These are phyloP conservation scores for Ophion slaviceki DNA, from an alignment of 2,888 invertebrate species.

Conservation along the genomic window DNA sequence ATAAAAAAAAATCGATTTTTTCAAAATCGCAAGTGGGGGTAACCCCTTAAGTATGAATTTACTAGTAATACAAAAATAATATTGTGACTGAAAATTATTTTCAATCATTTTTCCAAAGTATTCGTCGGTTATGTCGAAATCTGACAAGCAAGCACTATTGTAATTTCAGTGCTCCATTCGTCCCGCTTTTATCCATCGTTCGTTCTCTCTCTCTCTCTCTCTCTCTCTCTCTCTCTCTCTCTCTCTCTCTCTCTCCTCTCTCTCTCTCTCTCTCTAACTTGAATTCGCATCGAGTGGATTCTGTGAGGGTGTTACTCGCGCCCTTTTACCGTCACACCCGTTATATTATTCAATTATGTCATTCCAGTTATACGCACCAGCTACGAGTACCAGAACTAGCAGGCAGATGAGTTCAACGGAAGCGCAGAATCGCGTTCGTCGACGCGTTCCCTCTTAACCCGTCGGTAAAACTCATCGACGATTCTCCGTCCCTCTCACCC, in stretches of 20 bases:
- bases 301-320: slow-evolving; percentile 71
- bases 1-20: no score
- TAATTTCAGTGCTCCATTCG: no score
- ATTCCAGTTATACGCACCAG: slow-evolving; percentile 80
- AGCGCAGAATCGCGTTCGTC: slow-evolving; percentile 43
- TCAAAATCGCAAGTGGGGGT: no score
- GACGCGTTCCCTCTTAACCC: slow-evolving; percentile 44
- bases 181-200: no score
- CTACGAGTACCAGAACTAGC: slow-evolving; percentile 50
- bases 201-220: no score
- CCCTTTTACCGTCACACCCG: slow-evolving; percentile 66
- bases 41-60: no score
- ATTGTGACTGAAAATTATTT: no score
- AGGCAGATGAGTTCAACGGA: slow-evolving; percentile 12
- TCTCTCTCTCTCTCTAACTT: not conserved
- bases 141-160: no score
- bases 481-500: slow-evolving; percentile 45
- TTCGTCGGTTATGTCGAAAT: no score
- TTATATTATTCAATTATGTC: slow-evolving; percentile 83
- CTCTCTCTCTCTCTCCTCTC: slow-evolving; percentile 34
- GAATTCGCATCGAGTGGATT: slow-evolving; percentile 47
- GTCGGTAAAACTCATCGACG: slow-evolving; percentile 42
- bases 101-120: no score
- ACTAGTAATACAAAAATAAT: no score
- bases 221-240: no score